phyloP scores from a whole-genome alignment of 2,888 invertebrate species.

The Drosophila seclusa region DNA sequence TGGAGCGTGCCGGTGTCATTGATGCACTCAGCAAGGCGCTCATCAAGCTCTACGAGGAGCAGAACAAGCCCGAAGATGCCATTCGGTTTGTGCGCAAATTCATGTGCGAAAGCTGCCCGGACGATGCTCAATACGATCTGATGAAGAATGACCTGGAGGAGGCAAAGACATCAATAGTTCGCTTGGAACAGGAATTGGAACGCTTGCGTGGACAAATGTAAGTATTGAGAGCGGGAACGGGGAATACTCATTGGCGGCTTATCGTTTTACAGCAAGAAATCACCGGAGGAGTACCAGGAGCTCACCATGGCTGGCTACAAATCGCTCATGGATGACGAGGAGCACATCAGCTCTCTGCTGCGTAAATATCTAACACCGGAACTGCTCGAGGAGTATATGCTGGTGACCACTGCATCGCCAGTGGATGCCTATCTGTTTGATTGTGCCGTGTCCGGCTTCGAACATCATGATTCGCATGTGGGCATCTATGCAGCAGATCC shows the following conservation, averaged over 20 bases:
- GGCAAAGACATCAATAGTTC: slow-evolving; percentile 77
- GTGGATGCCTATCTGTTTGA: slow-evolving; percentile 87
- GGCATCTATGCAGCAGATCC: slow-evolving; percentile 89
- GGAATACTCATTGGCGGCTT: background rate
- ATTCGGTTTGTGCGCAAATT: slow-evolving; percentile 84
- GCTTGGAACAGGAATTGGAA: slow-evolving; percentile 82
- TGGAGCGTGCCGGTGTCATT: slow-evolving; percentile 84
- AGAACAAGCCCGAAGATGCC: slow-evolving; percentile 84
- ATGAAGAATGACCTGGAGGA: slow-evolving; percentile 82
- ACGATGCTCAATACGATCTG: slow-evolving; percentile 82
- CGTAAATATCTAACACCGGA: slow-evolving; percentile 87
- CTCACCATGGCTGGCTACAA: slow-evolving; percentile 86
- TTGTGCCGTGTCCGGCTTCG: slow-evolving; percentile 88
- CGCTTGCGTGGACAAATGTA: slow-evolving; percentile 83
- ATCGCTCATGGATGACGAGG: slow-evolving; percentile 85
- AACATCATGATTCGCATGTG: slow-evolving; percentile 87
- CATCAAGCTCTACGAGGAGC: slow-evolving; percentile 84
- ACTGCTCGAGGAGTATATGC: slow-evolving; percentile 86
- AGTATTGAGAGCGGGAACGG: slow-evolving; percentile 33
- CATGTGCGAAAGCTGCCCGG: slow-evolving; percentile 84
- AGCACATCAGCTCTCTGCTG: slow-evolving; percentile 86
- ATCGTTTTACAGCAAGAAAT: slow-evolving; percentile 75
- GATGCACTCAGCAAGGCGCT: slow-evolving; percentile 84
- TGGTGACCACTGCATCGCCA: slow-evolving; percentile 86
- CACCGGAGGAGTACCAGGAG: slow-evolving; percentile 83